phyloP scores from a whole-genome alignment of 2,888 invertebrate genomes.

The Blera fallax region DNA sequence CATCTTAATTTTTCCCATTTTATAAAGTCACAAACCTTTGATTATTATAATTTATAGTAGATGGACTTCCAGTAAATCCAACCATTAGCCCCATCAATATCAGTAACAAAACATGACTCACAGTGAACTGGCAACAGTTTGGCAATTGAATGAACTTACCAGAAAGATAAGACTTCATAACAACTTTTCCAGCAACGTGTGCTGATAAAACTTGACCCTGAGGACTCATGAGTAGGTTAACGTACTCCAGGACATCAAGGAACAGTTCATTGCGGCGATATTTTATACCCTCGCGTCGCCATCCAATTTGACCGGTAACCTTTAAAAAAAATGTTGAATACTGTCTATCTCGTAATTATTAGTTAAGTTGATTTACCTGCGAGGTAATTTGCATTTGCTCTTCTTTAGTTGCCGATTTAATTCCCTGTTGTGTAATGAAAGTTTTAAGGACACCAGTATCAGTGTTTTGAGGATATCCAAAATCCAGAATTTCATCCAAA shows the following conservation, averaged over 20 bases:
- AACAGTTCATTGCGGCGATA: conserved; percentile 99
- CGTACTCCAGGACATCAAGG: conserved; percentile 98
- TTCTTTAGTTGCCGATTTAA: conserved; percentile 99
- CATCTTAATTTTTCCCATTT: too few species aligned
- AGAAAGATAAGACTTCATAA: conserved; percentile 99
- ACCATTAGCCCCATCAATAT: too few species aligned
- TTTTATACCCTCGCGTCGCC: conserved; percentile 99
- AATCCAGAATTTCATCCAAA: conserved; percentile 99
- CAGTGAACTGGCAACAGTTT: too few species aligned
- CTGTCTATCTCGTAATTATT: neutral
- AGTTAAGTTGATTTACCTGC: conserved; percentile 83
- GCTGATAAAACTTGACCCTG: conserved; percentile 99
- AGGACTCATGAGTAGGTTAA: conserved; percentile 99
- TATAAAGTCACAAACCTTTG: too few species aligned
- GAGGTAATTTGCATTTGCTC: conserved; percentile 99
- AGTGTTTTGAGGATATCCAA: conserved; percentile 99
- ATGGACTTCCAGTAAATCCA: neutral
- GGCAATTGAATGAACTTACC: conserved; percentile 75
- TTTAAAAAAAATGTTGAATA: conserved; percentile 24
- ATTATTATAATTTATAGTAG: too few species aligned
- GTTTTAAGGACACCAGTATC: conserved; percentile 99
- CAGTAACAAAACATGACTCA: neutral
- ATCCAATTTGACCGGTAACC: conserved; percentile 98
- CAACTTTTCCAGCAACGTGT: conserved; percentile 99
- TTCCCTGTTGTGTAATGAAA: conserved; percentile 99